phyloP scores from a whole-genome alignment of 2,797 vertebrate genomes.

The Syngnathus rostellatus region DNA sequence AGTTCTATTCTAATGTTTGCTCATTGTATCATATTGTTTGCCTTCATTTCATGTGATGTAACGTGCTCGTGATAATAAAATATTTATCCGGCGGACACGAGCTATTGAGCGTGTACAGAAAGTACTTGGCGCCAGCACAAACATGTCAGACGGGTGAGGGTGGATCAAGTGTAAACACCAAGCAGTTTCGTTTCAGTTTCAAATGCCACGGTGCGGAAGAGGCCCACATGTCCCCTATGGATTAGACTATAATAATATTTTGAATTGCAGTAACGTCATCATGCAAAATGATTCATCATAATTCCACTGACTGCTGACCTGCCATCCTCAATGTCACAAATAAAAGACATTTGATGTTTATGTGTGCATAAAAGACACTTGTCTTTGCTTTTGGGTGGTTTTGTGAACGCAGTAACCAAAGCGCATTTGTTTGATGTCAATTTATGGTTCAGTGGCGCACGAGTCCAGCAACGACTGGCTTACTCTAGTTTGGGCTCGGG shows the following conservation, averaged over 20 bases:
- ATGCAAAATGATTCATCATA: background rate
- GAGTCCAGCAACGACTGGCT: background rate
- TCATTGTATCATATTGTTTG: background rate
- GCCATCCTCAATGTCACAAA: background rate
- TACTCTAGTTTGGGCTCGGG: background rate
- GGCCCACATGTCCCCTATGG: background rate
- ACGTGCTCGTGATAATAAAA: background rate
- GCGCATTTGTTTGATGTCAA: too few relatives aligned
- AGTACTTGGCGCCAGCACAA: background rate
- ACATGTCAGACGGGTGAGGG: slow-evolving; percentile 1
- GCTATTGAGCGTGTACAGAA: background rate
- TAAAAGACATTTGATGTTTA: background rate
- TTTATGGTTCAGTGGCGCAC: background rate
- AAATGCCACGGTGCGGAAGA: background rate
- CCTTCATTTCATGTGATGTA: background rate
- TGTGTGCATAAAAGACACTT: background rate
- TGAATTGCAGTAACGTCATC: background rate
- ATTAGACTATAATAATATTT: background rate
- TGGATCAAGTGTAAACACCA: slow-evolving; percentile 5
- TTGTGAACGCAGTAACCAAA: too few relatives aligned
- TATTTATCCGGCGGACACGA: background rate
- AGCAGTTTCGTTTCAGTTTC: background rate
- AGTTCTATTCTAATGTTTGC: background rate
- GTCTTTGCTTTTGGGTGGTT: background rate
- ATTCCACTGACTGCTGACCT: background rate